phyloP scores from a whole-genome alignment of 1,140 invertebrate genomes.

The Nephotettix cincticeps region DNA sequence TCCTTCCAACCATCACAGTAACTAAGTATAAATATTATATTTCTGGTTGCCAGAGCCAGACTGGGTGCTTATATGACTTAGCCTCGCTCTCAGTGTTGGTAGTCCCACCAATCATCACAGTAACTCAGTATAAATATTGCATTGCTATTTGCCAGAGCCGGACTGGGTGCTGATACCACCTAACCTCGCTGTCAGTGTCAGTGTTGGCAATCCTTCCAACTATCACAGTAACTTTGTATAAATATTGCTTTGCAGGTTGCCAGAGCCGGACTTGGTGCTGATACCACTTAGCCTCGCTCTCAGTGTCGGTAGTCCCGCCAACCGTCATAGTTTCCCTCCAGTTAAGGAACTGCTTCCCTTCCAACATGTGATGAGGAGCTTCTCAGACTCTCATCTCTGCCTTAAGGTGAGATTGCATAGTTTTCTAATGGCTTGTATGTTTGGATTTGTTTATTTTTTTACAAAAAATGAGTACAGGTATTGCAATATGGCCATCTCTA shows the following conservation, averaged over 20 bases:
- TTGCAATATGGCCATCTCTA: no score
- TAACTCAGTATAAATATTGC: no score
- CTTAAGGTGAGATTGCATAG: slow-evolving; percentile 51
- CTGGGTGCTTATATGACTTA: slow-evolving; percentile 66
- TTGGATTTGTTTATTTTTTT: no score
- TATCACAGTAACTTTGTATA: no score
- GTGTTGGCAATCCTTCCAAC: slow-evolving; percentile 46
- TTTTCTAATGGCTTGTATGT: no score
- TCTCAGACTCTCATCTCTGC: slow-evolving; percentile 69
- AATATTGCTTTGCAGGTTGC: slow-evolving; percentile 25
- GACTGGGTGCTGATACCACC: slow-evolving; percentile 69
- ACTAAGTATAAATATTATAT: no score
- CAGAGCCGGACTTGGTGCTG: slow-evolving; percentile 66
- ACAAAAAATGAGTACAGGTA: no score
- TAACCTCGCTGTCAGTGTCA: slow-evolving; percentile 59
- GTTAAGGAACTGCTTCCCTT: slow-evolving; percentile 62
- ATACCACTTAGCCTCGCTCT: slow-evolving; percentile 65
- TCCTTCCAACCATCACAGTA: slow-evolving; percentile 59
- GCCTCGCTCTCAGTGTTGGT: slow-evolving; percentile 55
- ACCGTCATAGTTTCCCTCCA: slow-evolving; percentile 67
- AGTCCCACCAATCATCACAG: slow-evolving; percentile 57
- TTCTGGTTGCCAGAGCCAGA: slow-evolving; percentile 62
- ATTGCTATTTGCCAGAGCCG: slow-evolving; percentile 58
- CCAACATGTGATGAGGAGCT: slow-evolving; percentile 69
- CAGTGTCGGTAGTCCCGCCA: slow-evolving; percentile 46